Percentiles rank a stretch among this genome's conserved stretches.
Evolutionary conservation across 2,113 vertebrate species (phyloP).

Genomic region (Oriolus oriolus): DNA sequence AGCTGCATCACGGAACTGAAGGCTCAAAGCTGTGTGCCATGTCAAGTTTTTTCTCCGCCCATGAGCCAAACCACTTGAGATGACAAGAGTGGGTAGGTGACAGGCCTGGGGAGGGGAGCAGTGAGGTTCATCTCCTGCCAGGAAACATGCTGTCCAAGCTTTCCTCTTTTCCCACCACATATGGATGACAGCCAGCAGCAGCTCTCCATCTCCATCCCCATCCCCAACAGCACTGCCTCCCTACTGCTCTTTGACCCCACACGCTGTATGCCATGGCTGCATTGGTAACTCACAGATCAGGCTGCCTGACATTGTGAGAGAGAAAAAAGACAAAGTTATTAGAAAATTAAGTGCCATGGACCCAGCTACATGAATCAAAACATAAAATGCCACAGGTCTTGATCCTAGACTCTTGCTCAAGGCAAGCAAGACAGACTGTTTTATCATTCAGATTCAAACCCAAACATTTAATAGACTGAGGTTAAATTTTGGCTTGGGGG

Average conservation of each 20-base stretch:
- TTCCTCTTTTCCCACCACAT: background rate
- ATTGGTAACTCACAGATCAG: background rate
- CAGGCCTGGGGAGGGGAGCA: background rate
- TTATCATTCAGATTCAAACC: background rate
- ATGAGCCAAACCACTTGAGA: background rate
- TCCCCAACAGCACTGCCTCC: background rate
- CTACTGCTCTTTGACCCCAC: background rate
- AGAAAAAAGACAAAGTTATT: background rate
- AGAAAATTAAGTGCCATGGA: background rate
- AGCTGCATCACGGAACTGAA: background rate
- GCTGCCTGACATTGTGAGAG: background rate
- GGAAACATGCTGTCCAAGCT: background rate
- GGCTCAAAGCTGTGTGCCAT: background rate
- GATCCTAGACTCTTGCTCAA: background rate
- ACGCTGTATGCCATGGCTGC: background rate
- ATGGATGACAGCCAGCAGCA: background rate
- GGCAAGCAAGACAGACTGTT: background rate
- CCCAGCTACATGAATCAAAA: background rate
- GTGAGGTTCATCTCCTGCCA: background rate
- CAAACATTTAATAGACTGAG: background rate
- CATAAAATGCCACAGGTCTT: background rate
- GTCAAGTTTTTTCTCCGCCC: background rate
- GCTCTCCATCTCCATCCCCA: background rate
- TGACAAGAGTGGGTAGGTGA: background rate
- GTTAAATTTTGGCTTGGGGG: background rate